phyloP scores from a whole-genome alignment of 2,797 vertebrate species.

The Gallirallus australis region DNA sequence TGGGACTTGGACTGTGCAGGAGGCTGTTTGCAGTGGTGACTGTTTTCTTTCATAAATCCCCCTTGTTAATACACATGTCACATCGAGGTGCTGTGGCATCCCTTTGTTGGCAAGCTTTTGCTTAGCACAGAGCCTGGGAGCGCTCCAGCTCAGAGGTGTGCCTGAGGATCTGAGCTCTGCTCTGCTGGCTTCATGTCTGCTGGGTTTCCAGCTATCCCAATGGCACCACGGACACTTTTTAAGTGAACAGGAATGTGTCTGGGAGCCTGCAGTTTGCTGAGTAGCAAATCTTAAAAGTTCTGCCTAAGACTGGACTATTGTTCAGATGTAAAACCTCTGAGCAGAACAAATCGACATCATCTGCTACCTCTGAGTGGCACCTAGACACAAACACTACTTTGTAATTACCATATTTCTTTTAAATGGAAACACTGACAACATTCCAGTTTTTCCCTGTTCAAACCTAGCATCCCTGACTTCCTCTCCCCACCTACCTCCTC shows the following conservation, averaged over 20 bases:
- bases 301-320: background rate
- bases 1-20: rapidly evolving
- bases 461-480: background rate
- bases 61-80: rapidly evolving
- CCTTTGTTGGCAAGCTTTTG: rapidly evolving
- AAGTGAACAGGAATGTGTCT: background rate
- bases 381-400: slow-evolving; percentile 36
- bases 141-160: rapidly evolving
- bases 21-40: background rate
- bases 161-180: background rate
- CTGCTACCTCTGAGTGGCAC: background rate
- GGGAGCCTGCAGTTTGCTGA: background rate
- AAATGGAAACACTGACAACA: slow-evolving; percentile 40
- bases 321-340: background rate
- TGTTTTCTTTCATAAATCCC: background rate
- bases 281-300: background rate
- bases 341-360: slow-evolving; percentile 22
- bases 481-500: background rate
- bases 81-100: rapidly evolving
- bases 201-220: background rate
- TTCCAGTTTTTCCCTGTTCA: background rate
- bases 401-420: background rate
- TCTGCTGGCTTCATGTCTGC: background rate
- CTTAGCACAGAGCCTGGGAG: background rate
- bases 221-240: background rate